Evolutionary conservation across 2,797 vertebrate genomes (phyloP), one percentile per base, ranked within the genome.

Genomic region (Cuniculus paca): DNA sequence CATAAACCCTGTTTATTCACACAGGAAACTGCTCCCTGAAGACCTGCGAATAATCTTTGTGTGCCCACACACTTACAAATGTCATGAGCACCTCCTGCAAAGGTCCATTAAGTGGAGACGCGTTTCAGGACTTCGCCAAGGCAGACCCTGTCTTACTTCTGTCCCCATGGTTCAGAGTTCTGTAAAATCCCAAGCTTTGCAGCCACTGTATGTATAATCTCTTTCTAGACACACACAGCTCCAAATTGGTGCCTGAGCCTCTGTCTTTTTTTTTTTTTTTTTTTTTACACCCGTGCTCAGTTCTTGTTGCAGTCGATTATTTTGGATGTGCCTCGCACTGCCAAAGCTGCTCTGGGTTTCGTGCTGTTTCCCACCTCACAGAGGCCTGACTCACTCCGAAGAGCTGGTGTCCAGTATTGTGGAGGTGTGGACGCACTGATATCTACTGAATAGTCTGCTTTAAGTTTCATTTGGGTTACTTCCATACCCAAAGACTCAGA

Each of bases 401-500:
- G 63, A 70, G 26, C 13, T 20, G 2, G 2, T 7, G 50, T 54
- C 24, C 2, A 31, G 2, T 34, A 65, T 45, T 80, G 28, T 24
- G 52, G 26, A n/a, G 2, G 0, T 75, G 56, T 26, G 11, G 20
- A 26, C 17, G 4, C 8, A 34, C 22, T 50, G 45, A 31, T 17
- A 31, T 81, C 60, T 56, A 92, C 36, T 70, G 75, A 50, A 95
- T 70, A 48, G 80, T 84, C 52, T 45, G 75, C 63, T 89, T 85
- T 28, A 20, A 58, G 65, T 28, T 82, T 91, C 45, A 48, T 50
- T 68, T 68, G 28, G 6, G 87, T 87, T 77, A 26, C 36, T 91
- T 95, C 24, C 70, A 39, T 42, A 1, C 22, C 94, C 82, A 26
- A 78, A 68, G 60, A 34, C 45, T 61, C 6, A n/a, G 36, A 48